Conservation (phyloP, 2,113 vertebrate species). For the Archilochus colubris region DNA sequence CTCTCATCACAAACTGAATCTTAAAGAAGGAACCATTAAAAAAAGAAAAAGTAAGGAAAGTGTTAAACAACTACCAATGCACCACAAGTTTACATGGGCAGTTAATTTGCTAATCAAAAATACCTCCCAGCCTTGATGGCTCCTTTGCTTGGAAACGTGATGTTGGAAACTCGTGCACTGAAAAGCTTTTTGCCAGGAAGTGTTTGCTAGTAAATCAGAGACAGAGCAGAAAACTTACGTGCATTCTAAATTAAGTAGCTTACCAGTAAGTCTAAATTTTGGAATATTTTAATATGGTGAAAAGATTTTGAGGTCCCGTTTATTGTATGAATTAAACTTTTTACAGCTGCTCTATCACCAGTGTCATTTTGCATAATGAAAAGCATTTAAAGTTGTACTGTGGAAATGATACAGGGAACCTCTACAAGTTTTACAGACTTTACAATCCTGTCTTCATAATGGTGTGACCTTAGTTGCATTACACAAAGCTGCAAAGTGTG, state of each 20-base stretch:
- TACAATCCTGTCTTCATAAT: neutral
- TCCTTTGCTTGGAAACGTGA: neutral
- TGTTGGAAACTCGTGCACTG: neutral
- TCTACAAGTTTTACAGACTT: neutral
- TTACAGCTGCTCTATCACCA: neutral
- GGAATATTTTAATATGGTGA: neutral
- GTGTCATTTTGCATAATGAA: neutral
- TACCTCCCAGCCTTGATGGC: neutral
- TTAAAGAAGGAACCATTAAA: neutral
- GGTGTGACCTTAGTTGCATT: neutral
- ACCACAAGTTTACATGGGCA: neutral
- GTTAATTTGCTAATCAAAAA: neutral
- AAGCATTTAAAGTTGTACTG: neutral
- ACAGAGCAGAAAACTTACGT: neutral
- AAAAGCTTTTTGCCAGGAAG: neutral
- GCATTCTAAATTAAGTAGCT: neutral
- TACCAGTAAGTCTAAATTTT: neutral
- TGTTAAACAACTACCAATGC: neutral
- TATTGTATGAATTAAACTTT: neutral
- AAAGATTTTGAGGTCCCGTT: neutral
- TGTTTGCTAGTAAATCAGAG: neutral
- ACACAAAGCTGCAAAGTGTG: neutral
- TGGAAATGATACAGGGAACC: neutral
- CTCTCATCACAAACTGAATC: accelerated
- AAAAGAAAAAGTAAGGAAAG: neutral